Base-by-base conservation (phyloP, 2,888 invertebrate genomes). In the Cheilosia pagana region DNA sequence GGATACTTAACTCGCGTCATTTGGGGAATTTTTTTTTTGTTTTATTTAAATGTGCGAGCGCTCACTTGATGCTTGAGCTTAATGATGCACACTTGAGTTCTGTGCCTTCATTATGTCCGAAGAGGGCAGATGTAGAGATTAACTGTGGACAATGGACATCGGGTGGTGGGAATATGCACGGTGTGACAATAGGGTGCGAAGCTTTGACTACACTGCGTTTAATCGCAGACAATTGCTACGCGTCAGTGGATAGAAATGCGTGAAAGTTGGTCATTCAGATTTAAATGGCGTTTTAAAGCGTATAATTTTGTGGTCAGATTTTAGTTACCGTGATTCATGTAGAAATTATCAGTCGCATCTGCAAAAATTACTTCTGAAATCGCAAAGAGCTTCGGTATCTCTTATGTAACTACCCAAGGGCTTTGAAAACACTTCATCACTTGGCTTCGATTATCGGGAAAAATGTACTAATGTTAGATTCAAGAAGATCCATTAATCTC, bases 81-180 rank as follows among this genome's bases (percentile, higher is more conserved):
- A 50, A 50, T 50, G 50, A 50, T 50, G 50, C 23, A 50, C 23
- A 23, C 50, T 50, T 50, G 23, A 48, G 19, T 21, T 12, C 3
- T 21, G 48, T 35, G 21, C 19, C 16, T 16, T 45, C n/a, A 16
- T 45, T 45, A n/a, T n/a, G 21, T 12, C 43, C 21, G 50, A 25
- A 16, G 45, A 16, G 45, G 45, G 7, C 16, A 19, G 19, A 16
- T 16, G 8, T 19, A 19, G 16, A 5, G n/a, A 43, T 28, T 6
- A 43, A 21, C 48, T 50, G 50, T 1, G 50, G 50, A 23, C 23
- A 21, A 50, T 50, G 50, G 23, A 2, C 0, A 10, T 48, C 48
- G 2, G 23, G 5, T 14, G 5, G 14, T 4, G 10, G 10, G 10
- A 12, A 14, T 6, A 6, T 14, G 23, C 12, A 14, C 12, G 23